These are phyloP conservation scores for Antechinus flavipes DNA, from an alignment of 2,113 vertebrate species.

Conservation along the genomic window DNA sequence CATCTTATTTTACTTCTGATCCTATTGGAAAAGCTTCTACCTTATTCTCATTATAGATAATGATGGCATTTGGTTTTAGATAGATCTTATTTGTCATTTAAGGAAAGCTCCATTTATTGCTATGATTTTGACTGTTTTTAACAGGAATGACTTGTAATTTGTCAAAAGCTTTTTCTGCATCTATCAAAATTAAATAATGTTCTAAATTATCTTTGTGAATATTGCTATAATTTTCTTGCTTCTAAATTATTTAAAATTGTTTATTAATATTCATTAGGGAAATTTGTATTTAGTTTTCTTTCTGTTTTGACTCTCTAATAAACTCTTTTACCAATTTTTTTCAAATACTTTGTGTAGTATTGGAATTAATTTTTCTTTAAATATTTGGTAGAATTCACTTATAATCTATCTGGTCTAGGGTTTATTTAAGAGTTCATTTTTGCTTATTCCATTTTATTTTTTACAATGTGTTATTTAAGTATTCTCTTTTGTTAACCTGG, in stretches of 20 bases:
- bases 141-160: background rate
- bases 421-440: background rate
- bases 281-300: background rate
- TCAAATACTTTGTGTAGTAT: background rate
- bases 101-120: background rate
- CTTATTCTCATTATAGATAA: background rate
- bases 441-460: background rate
- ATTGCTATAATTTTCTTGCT: background rate
- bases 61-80: background rate
- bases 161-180: background rate
- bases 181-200: background rate
- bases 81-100: background rate
- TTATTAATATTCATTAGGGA: background rate
- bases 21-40: background rate
- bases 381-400: background rate
- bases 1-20: background rate
- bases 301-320: background rate
- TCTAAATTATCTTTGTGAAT: background rate
- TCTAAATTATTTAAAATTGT: background rate
- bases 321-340: too few species aligned
- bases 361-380: background rate
- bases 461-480: too few species aligned
- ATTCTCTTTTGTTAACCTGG: background rate
- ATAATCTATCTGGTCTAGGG: background rate
- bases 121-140: background rate